These are phyloP conservation scores for Setophaga kirtlandii DNA, from an alignment of 2,113 vertebrate species.

Conservation along the genomic window DNA sequence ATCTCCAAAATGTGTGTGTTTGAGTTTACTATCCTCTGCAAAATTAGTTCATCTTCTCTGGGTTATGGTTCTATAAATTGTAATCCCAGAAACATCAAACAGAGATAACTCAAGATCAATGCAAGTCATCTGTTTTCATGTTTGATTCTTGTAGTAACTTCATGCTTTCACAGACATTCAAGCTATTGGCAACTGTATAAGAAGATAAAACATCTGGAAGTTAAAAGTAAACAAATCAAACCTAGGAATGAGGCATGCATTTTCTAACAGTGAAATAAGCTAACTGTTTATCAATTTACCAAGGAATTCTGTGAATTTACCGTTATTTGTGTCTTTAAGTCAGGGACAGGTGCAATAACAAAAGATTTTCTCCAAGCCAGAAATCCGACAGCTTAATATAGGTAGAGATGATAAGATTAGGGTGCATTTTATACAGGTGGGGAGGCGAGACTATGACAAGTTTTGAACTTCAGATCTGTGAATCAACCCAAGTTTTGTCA, in stretches of 20 bases:
- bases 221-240: constrained; percentile 6
- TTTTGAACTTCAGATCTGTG: constrained; percentile 32
- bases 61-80: not conserved
- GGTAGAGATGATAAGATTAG: not conserved
- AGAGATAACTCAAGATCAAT: not conserved
- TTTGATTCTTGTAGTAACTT: not conserved
- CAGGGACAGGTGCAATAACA: not conserved
- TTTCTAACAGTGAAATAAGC: not conserved
- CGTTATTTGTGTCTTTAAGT: not conserved
- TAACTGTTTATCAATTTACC: not conserved
- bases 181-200: not conserved
- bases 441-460: not conserved
- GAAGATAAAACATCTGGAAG: not conserved
- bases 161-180: not conserved
- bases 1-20: not conserved
- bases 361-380: not conserved
- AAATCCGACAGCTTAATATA: not conserved
- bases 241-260: not conserved
- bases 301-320: not conserved
- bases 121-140: not conserved
- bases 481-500: constrained; percentile 27
- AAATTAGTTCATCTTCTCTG: not conserved
- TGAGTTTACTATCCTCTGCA: not conserved
- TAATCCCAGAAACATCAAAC: not conserved
- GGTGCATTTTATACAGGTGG: not conserved